A percentile compares a stretch with the other conserved stretches of the same genome.
Evolutionary conservation across 2,888 invertebrate genomes (phyloP).

Genomic region (Barypeithes pellucidus): DNA sequence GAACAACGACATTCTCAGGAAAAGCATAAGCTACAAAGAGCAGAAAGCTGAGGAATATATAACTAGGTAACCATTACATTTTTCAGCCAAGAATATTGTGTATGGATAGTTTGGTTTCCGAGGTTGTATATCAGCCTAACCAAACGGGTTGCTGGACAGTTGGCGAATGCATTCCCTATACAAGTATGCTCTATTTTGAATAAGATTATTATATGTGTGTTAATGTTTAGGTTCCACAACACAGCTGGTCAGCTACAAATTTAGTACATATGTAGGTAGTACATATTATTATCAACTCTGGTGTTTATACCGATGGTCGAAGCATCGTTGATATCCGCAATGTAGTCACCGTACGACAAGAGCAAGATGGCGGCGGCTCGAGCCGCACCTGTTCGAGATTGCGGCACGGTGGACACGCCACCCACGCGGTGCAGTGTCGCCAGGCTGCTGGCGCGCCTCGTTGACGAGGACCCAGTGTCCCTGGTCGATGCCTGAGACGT

Average conservation of each 20-base stretch:
- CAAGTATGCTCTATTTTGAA: too few relatives aligned
- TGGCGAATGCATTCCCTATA: too few relatives aligned
- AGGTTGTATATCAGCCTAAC: too few relatives aligned
- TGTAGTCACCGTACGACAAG: conserved; percentile 86
- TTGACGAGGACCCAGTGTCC: conserved; percentile 71
- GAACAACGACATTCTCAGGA: too few relatives aligned
- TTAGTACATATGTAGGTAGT: neutral
- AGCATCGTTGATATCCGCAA: conserved; percentile 44
- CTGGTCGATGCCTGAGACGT: conserved; percentile 71
- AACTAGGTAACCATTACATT: too few relatives aligned
- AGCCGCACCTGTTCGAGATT: conserved; percentile 94
- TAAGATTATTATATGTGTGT: neutral
- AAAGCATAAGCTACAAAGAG: too few relatives aligned
- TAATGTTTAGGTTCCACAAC: conserved; percentile 11
- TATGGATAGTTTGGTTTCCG: too few relatives aligned
- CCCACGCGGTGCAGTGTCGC: conserved; percentile 70
- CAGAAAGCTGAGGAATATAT: too few relatives aligned
- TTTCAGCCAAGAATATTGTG: too few relatives aligned
- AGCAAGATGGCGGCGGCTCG: conserved; percentile 95
- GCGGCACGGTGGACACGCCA: conserved; percentile 73
- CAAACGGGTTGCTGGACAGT: too few relatives aligned
- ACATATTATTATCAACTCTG: too few relatives aligned
- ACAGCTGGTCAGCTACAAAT: conserved; percentile 5
- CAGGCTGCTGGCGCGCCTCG: conserved; percentile 74
- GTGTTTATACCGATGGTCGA: conserved; percentile 3